Percentiles rank a stretch among this genome's conserved stretches.
phyloP scores from a whole-genome alignment of 1,140 invertebrate species.

The Papilio glaucus region DNA sequence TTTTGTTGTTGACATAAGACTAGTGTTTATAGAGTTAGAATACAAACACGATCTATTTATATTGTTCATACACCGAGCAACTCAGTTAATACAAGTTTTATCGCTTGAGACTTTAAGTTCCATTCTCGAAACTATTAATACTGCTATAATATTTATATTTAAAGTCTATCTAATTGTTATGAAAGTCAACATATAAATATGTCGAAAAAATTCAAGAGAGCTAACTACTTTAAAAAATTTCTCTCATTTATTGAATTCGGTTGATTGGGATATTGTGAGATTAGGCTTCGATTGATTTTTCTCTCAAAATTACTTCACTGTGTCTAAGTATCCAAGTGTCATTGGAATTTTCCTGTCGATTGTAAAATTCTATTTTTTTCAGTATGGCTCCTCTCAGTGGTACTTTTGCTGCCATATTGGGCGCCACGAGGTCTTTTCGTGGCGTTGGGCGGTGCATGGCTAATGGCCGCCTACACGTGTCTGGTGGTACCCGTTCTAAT shows the following conservation, averaged over 20 bases:
- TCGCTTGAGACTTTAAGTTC: background rate
- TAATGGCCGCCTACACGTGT: conserved; percentile 86
- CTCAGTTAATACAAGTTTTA: background rate
- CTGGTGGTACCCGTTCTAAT: conserved; percentile 86
- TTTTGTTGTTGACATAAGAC: too few species aligned
- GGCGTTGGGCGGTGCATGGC: conserved; percentile 85
- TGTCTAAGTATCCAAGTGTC: too few species aligned
- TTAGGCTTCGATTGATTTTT: too few species aligned
- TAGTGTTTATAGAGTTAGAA: background rate
- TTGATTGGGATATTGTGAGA: too few species aligned
- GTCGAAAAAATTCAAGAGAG: too few species aligned
- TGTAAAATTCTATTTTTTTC: conserved; percentile 49
- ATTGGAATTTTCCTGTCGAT: background rate
- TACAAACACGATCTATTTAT: background rate
- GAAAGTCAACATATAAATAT: too few species aligned
- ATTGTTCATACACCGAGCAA: background rate
- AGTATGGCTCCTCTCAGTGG: conserved; percentile 86
- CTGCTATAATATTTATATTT: too few species aligned
- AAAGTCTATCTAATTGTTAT: too few species aligned
- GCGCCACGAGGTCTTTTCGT: conserved; percentile 79
- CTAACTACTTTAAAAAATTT: too few species aligned
- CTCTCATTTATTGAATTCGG: too few species aligned
- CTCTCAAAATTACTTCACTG: too few species aligned
- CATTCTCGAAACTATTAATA: background rate
- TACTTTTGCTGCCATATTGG: conserved; percentile 86